phyloP scores from a whole-genome alignment of 2,888 invertebrate genomes.

The Polydesmus complanatus region DNA sequence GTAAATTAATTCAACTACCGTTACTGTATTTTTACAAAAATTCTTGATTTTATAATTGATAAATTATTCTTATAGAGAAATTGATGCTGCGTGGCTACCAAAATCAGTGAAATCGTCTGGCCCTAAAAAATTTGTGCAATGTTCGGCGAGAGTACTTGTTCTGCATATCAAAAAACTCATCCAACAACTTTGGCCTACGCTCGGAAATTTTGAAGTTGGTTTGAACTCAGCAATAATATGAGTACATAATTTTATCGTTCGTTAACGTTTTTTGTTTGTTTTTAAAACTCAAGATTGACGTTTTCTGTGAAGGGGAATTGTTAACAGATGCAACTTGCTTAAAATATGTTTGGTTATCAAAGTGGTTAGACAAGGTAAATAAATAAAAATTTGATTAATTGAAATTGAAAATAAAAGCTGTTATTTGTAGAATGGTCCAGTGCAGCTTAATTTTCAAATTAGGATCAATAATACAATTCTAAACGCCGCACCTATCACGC shows the following conservation, averaged over 20 bases:
- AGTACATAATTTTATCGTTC: background rate
- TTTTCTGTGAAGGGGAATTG: constrained; percentile 14
- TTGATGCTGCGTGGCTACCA: background rate
- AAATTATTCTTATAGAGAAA: background rate
- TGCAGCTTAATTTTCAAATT: background rate
- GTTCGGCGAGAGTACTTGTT: constrained; percentile 95
- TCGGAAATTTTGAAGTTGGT: background rate
- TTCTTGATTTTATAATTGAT: background rate
- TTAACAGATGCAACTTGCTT: constrained; percentile 13
- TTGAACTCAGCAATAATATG: too few species aligned
- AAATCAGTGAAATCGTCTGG: background rate
- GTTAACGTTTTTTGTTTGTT: background rate
- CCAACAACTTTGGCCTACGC: constrained; percentile 37
- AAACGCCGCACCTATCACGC: too few species aligned
- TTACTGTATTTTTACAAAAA: too few species aligned
- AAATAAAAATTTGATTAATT: background rate
- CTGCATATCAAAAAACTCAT: constrained; percentile 96
- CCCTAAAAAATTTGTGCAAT: constrained; percentile 66
- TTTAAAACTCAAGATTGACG: constrained; percentile 12
- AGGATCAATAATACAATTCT: background rate
- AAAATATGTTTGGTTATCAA: constrained; percentile 15
- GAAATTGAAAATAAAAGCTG: too few species aligned
- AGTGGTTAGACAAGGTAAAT: constrained; percentile 11
- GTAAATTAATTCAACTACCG: background rate
- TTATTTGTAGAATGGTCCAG: background rate